Conservation (phyloP, 2,113 vertebrate species). For the Ancistrus triradiatus region DNA sequence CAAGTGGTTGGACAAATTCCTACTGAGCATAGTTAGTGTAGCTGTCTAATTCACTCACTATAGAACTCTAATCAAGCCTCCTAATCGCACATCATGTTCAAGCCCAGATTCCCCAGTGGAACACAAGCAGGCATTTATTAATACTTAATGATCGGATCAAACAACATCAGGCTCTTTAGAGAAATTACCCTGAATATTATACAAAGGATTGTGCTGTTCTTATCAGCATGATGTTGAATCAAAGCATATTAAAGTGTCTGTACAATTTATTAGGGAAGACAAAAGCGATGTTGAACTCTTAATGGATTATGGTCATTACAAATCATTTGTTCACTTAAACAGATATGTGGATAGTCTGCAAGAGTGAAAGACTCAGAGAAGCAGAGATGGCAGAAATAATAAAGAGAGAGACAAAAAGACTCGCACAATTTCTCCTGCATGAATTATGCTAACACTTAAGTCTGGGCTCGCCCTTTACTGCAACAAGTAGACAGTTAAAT, state of each 20-base stretch:
- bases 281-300: conserved; percentile 11
- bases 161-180: conserved; percentile 31
- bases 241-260: conserved; percentile 15
- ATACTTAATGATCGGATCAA: conserved; percentile 42
- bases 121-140: conserved; percentile 33
- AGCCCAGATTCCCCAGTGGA: conserved; percentile 33
- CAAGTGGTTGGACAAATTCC: conserved; percentile 6
- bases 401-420: too few species aligned
- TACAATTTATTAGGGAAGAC: conserved; percentile 19
- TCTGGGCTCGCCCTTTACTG: too few species aligned
- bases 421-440: too few species aligned
- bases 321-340: background rate
- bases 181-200: conserved; percentile 31
- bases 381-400: too few species aligned
- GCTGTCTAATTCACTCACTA: conserved; percentile 17
- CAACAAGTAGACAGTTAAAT: too few species aligned
- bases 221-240: conserved; percentile 33
- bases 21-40: background rate
- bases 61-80: conserved; percentile 15
- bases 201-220: conserved; percentile 22
- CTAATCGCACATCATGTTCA: conserved; percentile 35
- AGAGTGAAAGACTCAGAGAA: too few species aligned
- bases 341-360: too few species aligned
- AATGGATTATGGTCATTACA: conserved; percentile 19
- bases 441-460: too few species aligned